phyloP scores from a whole-genome alignment of 2,113 vertebrate species.

The Sphyrna mokarran region DNA sequence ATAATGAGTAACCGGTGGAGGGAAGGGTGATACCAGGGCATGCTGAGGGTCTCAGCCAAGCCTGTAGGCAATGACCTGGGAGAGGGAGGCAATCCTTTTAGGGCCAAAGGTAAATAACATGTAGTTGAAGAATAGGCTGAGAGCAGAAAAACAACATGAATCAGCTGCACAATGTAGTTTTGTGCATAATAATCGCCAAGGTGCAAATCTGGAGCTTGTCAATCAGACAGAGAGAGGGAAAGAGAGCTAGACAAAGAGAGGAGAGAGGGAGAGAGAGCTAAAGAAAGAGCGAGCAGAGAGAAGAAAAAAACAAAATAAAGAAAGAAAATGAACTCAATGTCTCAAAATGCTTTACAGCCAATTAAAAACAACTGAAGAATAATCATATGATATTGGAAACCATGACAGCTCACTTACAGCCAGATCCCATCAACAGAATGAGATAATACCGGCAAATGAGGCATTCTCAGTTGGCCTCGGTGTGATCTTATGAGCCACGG shows the following conservation, averaged over 20 bases:
- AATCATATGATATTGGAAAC: not conserved
- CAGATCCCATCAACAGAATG: not conserved
- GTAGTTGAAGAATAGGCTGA: not conserved
- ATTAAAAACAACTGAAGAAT: not conserved
- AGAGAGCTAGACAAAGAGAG: not conserved
- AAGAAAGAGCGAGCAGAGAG: not conserved
- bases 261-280: no score
- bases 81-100: not conserved
- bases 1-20: not conserved
- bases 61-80: not conserved
- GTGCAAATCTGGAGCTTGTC: not conserved
- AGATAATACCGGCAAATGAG: not conserved
- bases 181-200: not conserved
- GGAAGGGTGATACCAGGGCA: not conserved
- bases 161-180: not conserved
- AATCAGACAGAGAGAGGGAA: not conserved
- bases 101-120: not conserved
- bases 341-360: not conserved
- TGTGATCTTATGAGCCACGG: no score
- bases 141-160: not conserved
- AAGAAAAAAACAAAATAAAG: not conserved
- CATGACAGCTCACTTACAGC: no score
- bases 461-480: no score
- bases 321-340: not conserved
- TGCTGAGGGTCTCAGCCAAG: not conserved